phyloP scores from a whole-genome alignment of 2,888 invertebrate genomes.

The Hirtodrosophila confusa region DNA sequence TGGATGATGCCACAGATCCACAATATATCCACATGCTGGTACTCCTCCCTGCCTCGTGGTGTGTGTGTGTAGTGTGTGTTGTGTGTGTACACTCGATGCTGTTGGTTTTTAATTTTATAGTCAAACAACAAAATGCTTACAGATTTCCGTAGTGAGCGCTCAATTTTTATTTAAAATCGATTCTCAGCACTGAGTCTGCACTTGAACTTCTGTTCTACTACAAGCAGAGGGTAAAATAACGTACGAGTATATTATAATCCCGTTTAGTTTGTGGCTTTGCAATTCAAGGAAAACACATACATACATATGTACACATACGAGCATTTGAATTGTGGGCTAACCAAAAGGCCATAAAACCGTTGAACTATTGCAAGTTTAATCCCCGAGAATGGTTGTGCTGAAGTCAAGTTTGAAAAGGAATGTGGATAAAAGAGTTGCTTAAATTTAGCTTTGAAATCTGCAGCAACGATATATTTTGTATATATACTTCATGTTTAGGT shows the following conservation, averaged over 20 bases:
- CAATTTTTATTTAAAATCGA: constrained; percentile 71
- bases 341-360: constrained; percentile 39
- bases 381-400: constrained; percentile 21
- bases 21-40: constrained; percentile 22
- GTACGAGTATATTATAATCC: constrained; percentile 29
- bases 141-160: constrained; percentile 48
- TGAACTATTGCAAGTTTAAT: constrained; percentile 49
- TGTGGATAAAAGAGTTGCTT: constrained; percentile 7
- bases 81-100: constrained; percentile 29
- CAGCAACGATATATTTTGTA: constrained; percentile 21
- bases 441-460: constrained; percentile 5
- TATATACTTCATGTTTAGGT: constrained; percentile 4
- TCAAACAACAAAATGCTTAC: constrained; percentile 69
- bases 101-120: constrained; percentile 77
- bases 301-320: constrained; percentile 15
- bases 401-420: constrained; percentile 16
- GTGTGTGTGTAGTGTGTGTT: too few species aligned
- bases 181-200: constrained; percentile 30
- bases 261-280: constrained; percentile 39
- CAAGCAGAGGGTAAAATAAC: constrained; percentile 2
- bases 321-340: constrained; percentile 25
- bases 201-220: constrained; percentile 46
- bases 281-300: constrained; percentile 33
- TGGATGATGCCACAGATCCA: constrained; percentile 20
- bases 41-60: background rate